These are phyloP conservation scores for Galaxea fascicularis DNA, from an alignment of 92 coral and sea anemone species.

Conservation along the genomic window DNA sequence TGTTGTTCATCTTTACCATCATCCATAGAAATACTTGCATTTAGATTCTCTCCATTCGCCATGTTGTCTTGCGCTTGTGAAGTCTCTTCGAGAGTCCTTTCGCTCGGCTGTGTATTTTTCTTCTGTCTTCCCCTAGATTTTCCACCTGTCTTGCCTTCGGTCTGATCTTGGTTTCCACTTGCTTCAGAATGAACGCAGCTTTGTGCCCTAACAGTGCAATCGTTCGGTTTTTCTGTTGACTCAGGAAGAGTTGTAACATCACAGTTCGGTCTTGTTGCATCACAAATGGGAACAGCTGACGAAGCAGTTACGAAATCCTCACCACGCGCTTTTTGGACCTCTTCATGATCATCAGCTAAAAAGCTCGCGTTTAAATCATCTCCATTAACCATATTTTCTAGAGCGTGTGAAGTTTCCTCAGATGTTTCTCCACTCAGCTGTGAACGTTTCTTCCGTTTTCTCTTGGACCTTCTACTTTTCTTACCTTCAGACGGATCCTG, in stretches of 20 bases:
- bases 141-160: slow-evolving; percentile 29
- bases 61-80: slow-evolving; percentile 22
- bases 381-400: slow-evolving; percentile 34
- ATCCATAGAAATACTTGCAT: not conserved
- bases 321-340: slow-evolving; percentile 17
- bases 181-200: not conserved
- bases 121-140: slow-evolving; percentile 34
- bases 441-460: slow-evolving; percentile 22
- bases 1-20: slow-evolving; percentile 15
- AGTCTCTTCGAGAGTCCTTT: slow-evolving; percentile 20
- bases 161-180: not conserved
- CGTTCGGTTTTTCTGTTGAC: not conserved
- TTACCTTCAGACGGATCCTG: slow-evolving; percentile 11
- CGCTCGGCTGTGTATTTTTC: slow-evolving; percentile 12
- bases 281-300: slow-evolving; percentile 25
- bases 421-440: slow-evolving; percentile 8
- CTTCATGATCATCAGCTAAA: not conserved
- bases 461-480: slow-evolving; percentile 43
- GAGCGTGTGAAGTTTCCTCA: slow-evolving; percentile 11
- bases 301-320: slow-evolving; percentile 6
- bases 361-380: slow-evolving; percentile 7
- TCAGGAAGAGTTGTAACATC: slow-evolving; percentile 28
- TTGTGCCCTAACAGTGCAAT: slow-evolving; percentile 11
- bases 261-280: not conserved
- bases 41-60: slow-evolving; percentile 28